A percentile compares a stretch with the other conserved stretches of the same genome.
Conservation (phyloP, 2,113 vertebrate species). For the Prolemur simus region DNA sequence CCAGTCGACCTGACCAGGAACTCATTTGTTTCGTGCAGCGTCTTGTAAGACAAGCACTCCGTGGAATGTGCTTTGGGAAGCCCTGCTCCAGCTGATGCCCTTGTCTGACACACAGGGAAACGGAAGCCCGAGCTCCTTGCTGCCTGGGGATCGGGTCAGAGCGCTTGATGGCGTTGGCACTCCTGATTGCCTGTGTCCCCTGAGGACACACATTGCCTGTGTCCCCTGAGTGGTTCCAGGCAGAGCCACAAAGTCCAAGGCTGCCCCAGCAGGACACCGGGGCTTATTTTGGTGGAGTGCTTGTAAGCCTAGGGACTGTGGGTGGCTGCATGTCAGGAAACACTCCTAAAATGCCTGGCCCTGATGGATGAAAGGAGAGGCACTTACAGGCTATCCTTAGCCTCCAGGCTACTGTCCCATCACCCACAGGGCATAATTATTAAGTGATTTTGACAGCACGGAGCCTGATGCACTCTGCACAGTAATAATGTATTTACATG, state of each 20-base stretch:
- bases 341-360: background rate
- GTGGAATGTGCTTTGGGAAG: background rate
- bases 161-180: background rate
- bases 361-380: background rate
- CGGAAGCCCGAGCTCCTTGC: background rate
- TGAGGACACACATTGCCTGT: fast-evolving
- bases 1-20: background rate
- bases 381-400: background rate
- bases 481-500: background rate
- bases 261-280: background rate
- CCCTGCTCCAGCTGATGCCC: background rate
- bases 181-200: background rate
- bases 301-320: background rate
- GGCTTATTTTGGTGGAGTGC: background rate
- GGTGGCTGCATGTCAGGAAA: background rate
- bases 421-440: background rate
- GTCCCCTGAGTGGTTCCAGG: no score
- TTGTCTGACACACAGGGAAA: fast-evolving
- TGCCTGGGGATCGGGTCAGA: no score
- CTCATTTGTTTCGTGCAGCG: no score
- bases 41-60: background rate
- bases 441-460: background rate
- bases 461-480: background rate
- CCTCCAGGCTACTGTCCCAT: background rate
- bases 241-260: background rate